Evolutionary conservation across 1,140 invertebrate genomes (phyloP), one percentile per base, ranked within the genome.

Genomic region (Cyclina sinensis): DNA sequence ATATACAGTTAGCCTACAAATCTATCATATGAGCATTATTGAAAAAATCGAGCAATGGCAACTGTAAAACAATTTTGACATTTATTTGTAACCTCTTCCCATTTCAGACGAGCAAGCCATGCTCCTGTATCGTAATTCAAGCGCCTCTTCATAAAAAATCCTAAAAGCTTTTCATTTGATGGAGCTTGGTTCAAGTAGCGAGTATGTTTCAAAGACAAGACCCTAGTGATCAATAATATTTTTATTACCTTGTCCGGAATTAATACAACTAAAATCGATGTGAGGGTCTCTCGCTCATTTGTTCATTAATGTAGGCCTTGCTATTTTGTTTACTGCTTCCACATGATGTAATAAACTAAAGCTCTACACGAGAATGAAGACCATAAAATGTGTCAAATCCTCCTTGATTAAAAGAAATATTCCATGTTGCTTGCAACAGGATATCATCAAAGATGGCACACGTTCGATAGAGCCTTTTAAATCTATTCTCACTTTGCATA

Each of bases 321-420:
- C 80, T 48, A 82, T 82, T 82, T 82, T 82, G 80, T 82, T 82
- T 82, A 82, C 51, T 43, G 57, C 80, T 82, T 82, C 80, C 80
- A 65, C 57, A 68, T 82, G 80, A 82, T 82, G 80, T 48, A 65
- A 82, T 82, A 82, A 82, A 82, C 21, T 51, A 46, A 68, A 43
- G 80, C 62, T 46, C 14, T 82, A 82, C 80, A 82, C 59, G 80
- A 82, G 80, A 82, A 43, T 32, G 39, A 7, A 27, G 37, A 43
- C 24, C 24, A 68, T 82, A 82, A 82, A 79, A 82, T 21, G 59
- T 82, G 80, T 82, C 80, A 82, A 68, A 27, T 9, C 37, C 37
- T 46, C 14, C 59, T 68, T 82, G 80, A 82, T 82, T 65, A 82
- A 82, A 82, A 82, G 80, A 82, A 82, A 68, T 82, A 65, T 82